Base-by-base conservation (phyloP, 1,140 invertebrate genomes). In the Danaus plexippus region DNA sequence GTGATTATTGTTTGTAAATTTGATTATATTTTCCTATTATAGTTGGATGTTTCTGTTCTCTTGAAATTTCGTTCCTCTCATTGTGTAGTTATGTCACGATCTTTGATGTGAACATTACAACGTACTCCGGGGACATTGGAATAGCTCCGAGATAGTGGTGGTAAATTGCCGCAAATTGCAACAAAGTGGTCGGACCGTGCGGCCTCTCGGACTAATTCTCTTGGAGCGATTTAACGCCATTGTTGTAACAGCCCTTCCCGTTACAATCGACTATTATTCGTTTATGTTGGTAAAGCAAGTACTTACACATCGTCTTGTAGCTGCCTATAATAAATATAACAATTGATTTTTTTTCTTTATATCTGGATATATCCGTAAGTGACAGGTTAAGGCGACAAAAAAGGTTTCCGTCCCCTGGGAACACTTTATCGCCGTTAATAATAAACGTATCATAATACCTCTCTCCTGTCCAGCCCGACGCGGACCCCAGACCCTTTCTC, bases 151-250 rank as follows among this genome's bases (percentile, higher is more conserved):
- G 49, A 66, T 63, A 67, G 66, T 63, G 52, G 44, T 43, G 50
- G 63, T 59, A 77, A 73, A 77, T 75, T 73, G 68, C 51, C 59
- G 57, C 64, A 75, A 75, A 75, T 75, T 77, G 71, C 72, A 70
- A 66, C 67, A 64, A 67, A 75, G 75, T 68, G 69, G 60, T 56
- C 58, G 57, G 64, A 53, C 59, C 60, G 67, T 61, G 63, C 57
- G 59, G 61, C 62, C 63, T 61, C 65, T 62, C 58, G 47, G 49
- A 62, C 60, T 69, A 67, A 73, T 69, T 70, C 63, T 63, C 70
- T 58, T 47, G 61, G 57, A 59, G 64, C 63, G 64, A 71, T 69
- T 69, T 63, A 66, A 66, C 64, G 59, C 61, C 47, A 67, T 70
- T 73, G 70, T 71, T 49, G 57, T 52, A 47, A 47, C 42, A 9